These are phyloP conservation scores for Eutolmus rufibarbis DNA, from an alignment of 2,888 invertebrate species.

Conservation along the genomic window DNA sequence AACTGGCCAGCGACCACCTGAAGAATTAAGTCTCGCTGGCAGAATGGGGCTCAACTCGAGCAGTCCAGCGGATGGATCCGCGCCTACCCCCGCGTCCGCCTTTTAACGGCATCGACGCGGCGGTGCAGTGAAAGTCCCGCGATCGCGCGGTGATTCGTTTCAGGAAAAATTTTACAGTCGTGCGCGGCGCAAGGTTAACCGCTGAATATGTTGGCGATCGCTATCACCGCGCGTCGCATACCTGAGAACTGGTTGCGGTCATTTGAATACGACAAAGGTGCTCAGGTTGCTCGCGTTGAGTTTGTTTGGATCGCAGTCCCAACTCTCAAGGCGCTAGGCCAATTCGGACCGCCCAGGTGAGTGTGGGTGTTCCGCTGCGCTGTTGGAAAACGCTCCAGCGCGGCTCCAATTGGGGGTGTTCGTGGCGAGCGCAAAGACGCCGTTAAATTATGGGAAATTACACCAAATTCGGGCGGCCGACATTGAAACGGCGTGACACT, in stretches of 20 bases:
- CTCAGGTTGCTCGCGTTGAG: not conserved
- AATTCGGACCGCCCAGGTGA: not conserved
- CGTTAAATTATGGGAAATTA: not conserved
- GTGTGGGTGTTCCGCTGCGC: not conserved
- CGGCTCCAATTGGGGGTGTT: not conserved
- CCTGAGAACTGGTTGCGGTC: slow-evolving; percentile 28
- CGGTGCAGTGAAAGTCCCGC: not conserved
- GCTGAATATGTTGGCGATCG: slow-evolving; percentile 21
- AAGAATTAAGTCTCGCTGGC: not conserved
- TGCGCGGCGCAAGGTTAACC: slow-evolving; percentile 21
- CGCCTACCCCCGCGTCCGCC: not conserved
- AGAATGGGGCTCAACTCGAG: not conserved
- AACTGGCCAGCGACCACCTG: not conserved
- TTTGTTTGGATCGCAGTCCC: not conserved
- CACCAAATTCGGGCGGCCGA: not conserved
- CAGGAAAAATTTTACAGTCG: not conserved
- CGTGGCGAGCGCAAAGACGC: not conserved
- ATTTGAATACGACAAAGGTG: slow-evolving; percentile 24
- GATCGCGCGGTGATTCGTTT: not conserved
- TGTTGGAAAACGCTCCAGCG: not conserved
- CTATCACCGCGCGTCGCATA: slow-evolving; percentile 6
- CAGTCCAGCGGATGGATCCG: not conserved
- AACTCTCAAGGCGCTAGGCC: not conserved
- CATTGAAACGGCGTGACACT: not conserved
- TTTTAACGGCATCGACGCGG: not conserved